Percentiles rank a stretch among this genome's conserved stretches.
These are phyloP conservation scores for Drosophila quinaria DNA, from an alignment of 2,888 invertebrate genomes.

Conservation along the genomic window DNA sequence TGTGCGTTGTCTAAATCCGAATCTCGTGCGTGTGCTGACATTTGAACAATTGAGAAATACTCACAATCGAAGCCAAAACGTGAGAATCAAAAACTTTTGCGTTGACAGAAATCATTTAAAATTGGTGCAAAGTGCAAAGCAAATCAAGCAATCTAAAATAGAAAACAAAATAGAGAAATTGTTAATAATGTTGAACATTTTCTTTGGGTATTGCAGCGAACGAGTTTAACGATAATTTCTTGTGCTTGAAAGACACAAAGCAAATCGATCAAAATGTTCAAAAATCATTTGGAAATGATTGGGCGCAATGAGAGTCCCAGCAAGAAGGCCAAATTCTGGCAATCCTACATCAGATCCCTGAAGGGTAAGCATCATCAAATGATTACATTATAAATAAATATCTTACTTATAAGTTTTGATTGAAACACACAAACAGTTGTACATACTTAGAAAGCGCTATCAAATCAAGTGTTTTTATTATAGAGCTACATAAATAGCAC, in stretches of 20 bases:
- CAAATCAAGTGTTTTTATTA: constrained; percentile 18
- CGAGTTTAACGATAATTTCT: constrained; percentile 88
- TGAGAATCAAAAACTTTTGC: constrained; percentile 36
- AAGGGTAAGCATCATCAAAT: constrained; percentile 90
- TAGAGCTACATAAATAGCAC: constrained; percentile 58
- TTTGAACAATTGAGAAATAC: constrained; percentile 52
- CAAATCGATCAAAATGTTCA: constrained; percentile 93
- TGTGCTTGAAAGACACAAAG: constrained; percentile 82
- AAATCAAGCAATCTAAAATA: constrained; percentile 9
- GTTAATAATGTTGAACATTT: constrained; percentile 27
- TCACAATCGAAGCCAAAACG: constrained; percentile 50
- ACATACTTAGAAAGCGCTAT: constrained; percentile 7
- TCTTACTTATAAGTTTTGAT: constrained; percentile 5
- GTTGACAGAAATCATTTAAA: constrained; percentile 52
- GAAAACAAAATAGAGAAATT: constrained; percentile 15
- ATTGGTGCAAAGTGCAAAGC: constrained; percentile 54
- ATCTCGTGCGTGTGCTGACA: constrained; percentile 72
- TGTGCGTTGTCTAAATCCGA: constrained; percentile 24
- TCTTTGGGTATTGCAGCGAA: constrained; percentile 87
- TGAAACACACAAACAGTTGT: constrained; percentile 3
- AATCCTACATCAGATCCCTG: constrained; percentile 95
- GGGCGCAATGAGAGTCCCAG: constrained; percentile 96
- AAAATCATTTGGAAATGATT: constrained; percentile 96
- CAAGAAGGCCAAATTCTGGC: constrained; percentile 97
- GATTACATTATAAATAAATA: neutral